Conservation (phyloP, 2,797 vertebrate genomes). For the Champsocephalus gunnari region DNA sequence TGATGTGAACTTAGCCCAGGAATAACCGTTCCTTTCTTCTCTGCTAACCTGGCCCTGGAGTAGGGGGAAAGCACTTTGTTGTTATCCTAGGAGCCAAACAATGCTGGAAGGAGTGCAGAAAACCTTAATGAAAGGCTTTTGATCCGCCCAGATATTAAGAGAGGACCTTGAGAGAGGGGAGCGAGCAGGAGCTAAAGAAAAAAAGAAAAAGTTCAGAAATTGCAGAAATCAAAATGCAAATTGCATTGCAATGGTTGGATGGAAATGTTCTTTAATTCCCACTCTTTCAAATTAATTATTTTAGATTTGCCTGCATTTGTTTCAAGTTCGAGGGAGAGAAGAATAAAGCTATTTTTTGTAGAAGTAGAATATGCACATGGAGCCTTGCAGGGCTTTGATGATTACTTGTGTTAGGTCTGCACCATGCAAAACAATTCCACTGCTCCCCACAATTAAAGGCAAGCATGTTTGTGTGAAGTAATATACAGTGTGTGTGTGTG, state of each 20-base stretch:
- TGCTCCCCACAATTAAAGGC: constrained; percentile 44
- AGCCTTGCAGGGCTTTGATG: constrained; percentile 76
- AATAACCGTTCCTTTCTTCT: constrained; percentile 84
- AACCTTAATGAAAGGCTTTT: constrained; percentile 85
- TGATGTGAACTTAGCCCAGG: constrained; percentile 87
- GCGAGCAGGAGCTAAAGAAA: constrained; percentile 37
- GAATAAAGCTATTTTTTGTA: constrained; percentile 71
- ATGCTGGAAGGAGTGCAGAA: constrained; percentile 80
- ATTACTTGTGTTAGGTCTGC: constrained; percentile 70
- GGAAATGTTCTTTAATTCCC: constrained; percentile 66
- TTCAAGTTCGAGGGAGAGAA: constrained; percentile 69
- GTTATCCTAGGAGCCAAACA: constrained; percentile 85
- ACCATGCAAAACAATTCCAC: constrained; percentile 55
- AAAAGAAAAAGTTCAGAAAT: constrained; percentile 72
- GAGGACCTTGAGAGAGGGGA: constrained; percentile 65
- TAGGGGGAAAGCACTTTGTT: constrained; percentile 81
- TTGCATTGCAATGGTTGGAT: constrained; percentile 65
- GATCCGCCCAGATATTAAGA: constrained; percentile 81
- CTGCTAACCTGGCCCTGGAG: constrained; percentile 79
- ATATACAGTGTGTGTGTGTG: constrained; percentile 1
- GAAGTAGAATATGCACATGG: constrained; percentile 57
- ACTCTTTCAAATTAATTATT: constrained; percentile 79
- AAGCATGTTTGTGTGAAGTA: constrained; percentile 35
- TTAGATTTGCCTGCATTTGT: constrained; percentile 75
- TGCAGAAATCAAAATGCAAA: constrained; percentile 81